phyloP scores from a whole-genome alignment of 2,888 invertebrate genomes.

The Drosophila fungiperda region DNA sequence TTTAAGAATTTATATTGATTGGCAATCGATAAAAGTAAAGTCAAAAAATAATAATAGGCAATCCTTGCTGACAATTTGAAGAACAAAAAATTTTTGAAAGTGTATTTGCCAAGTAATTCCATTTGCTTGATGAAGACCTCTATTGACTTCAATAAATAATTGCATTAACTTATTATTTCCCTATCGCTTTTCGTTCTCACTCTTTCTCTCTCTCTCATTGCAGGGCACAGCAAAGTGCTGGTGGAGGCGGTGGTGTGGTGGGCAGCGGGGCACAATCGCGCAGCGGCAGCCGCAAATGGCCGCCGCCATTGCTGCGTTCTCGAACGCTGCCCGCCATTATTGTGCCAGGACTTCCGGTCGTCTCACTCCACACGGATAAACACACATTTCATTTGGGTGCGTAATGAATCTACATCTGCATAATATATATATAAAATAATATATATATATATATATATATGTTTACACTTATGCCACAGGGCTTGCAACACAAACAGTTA shows the following conservation, averaged over 20 bases:
- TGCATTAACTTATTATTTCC: constrained; percentile 66
- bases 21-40: neutral
- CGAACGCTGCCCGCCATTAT: constrained; percentile 95
- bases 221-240: constrained; percentile 87
- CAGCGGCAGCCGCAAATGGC: constrained; percentile 85
- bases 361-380: constrained; percentile 92
- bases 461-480: constrained; percentile 1
- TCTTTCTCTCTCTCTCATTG: constrained; percentile 29
- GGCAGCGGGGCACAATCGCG: constrained; percentile 75
- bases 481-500: neutral
- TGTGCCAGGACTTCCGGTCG: constrained; percentile 91
- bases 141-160: constrained; percentile 61
- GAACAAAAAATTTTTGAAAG: neutral
- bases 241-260: constrained; percentile 59
- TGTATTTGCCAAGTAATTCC: constrained; percentile 55
- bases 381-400: constrained; percentile 87
- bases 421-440: neutral
- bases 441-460: neutral
- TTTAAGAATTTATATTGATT: neutral
- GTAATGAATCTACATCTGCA: constrained; percentile 43
- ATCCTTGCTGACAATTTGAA: neutral
- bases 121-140: constrained; percentile 56
- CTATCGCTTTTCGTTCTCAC: constrained; percentile 2
- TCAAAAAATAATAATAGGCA: neutral
- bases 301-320: constrained; percentile 92